Base-by-base conservation (phyloP, 1,140 invertebrate species). In the Drosophila insularis region DNA sequence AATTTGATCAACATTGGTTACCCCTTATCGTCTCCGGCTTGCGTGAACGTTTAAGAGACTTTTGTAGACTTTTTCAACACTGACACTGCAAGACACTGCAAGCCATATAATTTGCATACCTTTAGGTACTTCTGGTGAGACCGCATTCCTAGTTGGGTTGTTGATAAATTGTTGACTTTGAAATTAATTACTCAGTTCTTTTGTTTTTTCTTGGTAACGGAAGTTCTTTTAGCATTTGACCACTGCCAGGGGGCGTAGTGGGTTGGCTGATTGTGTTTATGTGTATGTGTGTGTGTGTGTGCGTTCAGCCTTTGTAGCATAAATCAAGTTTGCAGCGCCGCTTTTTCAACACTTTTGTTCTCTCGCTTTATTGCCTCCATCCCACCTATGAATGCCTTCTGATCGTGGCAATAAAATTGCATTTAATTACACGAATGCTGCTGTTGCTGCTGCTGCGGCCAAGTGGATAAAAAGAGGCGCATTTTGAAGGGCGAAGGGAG, bases 331-430 rank as follows among this genome's bases (percentile, higher is more conserved):
- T 56, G 68, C 82, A 79, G 75, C 78, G 75, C 82, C 84, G 67
- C 61, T 65, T 64, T 75, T 79, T 86, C 82, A 89, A 84, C 84
- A 84, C 82, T 74, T 72, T 77, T 73, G 72, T 75, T 43, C 60
- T 58, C 31, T 58, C 46, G 55, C 77, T 75, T 50, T 55, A 65
- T 68, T 59, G 62, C 32, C 50, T 35, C 37, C 56, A 23, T 70
- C 53, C 75, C 74, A 76, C 66, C 78, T 79, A 70, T 68, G 78
- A 79, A 71, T 63, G 76, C 80, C 61, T 58, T 40, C 71, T 81
- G 84, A 87, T 87, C 84, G 85, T 74, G 80, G 84, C 77, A 80
- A 87, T 87, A 87, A 87, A 87, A 87, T 87, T 87, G 77, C 84
- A 89, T 87, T 87, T 87, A 87, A 87, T 87, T 87, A 89, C 77